phyloP scores from a whole-genome alignment of 2,797 vertebrate species.

The Xenopus petersii region DNA sequence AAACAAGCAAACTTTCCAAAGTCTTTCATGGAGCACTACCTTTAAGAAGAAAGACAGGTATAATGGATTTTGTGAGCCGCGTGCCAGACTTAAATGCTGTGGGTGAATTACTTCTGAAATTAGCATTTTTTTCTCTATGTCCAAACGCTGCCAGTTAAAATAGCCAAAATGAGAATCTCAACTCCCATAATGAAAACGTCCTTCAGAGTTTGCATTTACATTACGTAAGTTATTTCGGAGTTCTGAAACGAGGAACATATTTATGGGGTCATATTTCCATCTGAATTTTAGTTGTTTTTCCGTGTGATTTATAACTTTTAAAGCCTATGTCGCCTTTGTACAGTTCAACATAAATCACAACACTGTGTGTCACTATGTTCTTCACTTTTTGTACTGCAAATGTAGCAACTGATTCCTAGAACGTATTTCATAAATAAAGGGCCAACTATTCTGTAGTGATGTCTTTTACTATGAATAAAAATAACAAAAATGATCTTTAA shows the following conservation, averaged over 20 bases:
- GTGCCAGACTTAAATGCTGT: conserved; percentile 41
- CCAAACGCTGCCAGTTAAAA: conserved; percentile 34
- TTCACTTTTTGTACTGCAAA: no score
- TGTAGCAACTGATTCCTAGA: no score
- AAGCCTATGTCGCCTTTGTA: no score
- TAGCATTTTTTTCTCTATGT: conserved; percentile 21
- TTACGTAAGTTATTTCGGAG: conserved; percentile 6
- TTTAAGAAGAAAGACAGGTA: conserved; percentile 25
- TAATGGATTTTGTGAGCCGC: conserved; percentile 37
- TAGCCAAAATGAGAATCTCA: conserved; percentile 25
- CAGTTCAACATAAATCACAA: no score
- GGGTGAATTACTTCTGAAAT: conserved; percentile 40
- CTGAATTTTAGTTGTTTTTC: no score
- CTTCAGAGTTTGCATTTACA: conserved; percentile 13
- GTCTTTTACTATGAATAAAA: no score
- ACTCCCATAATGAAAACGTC: conserved; percentile 18
- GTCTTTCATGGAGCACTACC: conserved; percentile 43
- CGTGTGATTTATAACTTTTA: no score
- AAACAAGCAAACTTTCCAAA: conserved; percentile 36
- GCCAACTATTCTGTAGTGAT: no score
- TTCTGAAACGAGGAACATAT: conserved; percentile 12
- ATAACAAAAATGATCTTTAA: no score
- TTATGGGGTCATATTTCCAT: no score
- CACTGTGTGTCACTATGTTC: no score
- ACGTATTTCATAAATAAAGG: no score